Percentiles rank a stretch among this genome's conserved stretches.
Conservation (phyloP, 1,140 invertebrate species). For the Ooceraea biroi region DNA sequence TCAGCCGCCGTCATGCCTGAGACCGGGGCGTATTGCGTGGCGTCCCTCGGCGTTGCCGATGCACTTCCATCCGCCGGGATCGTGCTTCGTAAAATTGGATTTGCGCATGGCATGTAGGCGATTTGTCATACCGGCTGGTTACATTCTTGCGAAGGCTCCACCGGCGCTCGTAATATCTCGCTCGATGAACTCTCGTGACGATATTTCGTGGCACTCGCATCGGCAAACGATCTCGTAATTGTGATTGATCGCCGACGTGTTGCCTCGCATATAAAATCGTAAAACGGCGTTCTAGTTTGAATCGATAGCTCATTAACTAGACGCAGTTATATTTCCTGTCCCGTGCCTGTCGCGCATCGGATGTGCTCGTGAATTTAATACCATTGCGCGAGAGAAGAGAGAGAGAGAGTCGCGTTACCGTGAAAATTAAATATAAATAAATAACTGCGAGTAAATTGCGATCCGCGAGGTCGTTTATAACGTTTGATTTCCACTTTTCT, state of each 20-base stretch:
- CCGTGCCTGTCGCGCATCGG: constrained; percentile 31
- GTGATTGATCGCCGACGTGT: constrained; percentile 49
- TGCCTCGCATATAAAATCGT: constrained; percentile 39
- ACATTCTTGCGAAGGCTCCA: constrained; percentile 52
- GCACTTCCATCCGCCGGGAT: constrained; percentile 73
- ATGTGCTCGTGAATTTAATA: constrained; percentile 46
- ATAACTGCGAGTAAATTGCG: constrained; percentile 60
- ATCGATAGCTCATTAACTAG: constrained; percentile 62
- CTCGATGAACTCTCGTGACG: constrained; percentile 53
- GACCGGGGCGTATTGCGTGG: constrained; percentile 67
- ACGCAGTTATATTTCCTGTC: constrained; percentile 43
- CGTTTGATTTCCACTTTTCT: constrained; percentile 58
- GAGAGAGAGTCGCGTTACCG: constrained; percentile 45
- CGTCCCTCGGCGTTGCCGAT: constrained; percentile 68
- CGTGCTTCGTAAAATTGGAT: constrained; percentile 76
- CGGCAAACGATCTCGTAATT: constrained; percentile 53
- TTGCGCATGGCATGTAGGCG: constrained; percentile 66
- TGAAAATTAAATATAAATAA: constrained; percentile 62
- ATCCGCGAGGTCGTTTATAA: constrained; percentile 54
- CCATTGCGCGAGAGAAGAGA: no score
- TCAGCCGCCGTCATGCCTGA: constrained; percentile 69
- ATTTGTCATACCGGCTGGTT: constrained; percentile 65
- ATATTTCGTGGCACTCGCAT: constrained; percentile 57
- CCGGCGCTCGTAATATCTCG: constrained; percentile 53
- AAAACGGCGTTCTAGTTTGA: constrained; percentile 15